A percentile compares a stretch with the other conserved stretches of the same genome.
phyloP scores from a whole-genome alignment of 2,797 vertebrate genomes.

The Alfaro cultratus region DNA sequence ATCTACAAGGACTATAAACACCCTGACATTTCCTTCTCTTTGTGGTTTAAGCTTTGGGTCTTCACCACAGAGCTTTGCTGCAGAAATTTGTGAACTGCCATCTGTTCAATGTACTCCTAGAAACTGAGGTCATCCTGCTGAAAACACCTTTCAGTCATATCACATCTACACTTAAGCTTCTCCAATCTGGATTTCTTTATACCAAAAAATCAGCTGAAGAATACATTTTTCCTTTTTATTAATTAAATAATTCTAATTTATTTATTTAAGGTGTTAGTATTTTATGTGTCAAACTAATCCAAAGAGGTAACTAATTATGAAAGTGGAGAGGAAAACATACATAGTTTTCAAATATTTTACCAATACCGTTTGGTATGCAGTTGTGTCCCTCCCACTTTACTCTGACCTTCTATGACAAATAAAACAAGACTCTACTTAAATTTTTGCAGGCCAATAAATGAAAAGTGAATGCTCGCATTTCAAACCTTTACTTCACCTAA shows the following conservation, averaged over 20 bases:
- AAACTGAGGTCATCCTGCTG: not conserved
- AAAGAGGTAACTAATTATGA: not conserved
- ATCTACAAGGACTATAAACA: not conserved
- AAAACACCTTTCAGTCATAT: not conserved
- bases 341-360: not conserved
- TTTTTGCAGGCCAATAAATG: not conserved
- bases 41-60: constrained; percentile 3
- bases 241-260: not conserved
- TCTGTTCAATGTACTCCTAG: not conserved
- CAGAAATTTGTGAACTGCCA: not conserved
- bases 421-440: not conserved
- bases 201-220: not conserved
- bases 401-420: not conserved
- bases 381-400: not conserved
- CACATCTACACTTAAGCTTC: not conserved
- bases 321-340: not conserved
- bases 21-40: constrained; percentile 9
- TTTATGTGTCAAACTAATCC: not conserved
- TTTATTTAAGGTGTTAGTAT: not conserved
- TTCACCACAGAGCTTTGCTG: not conserved
- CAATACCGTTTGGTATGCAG: not conserved
- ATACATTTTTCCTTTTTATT: not conserved
- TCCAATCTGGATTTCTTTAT: not conserved
- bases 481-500: too few relatives aligned
- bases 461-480: too few relatives aligned